phyloP scores from a whole-genome alignment of 2,888 invertebrate species.

The Drosophila siamana region DNA sequence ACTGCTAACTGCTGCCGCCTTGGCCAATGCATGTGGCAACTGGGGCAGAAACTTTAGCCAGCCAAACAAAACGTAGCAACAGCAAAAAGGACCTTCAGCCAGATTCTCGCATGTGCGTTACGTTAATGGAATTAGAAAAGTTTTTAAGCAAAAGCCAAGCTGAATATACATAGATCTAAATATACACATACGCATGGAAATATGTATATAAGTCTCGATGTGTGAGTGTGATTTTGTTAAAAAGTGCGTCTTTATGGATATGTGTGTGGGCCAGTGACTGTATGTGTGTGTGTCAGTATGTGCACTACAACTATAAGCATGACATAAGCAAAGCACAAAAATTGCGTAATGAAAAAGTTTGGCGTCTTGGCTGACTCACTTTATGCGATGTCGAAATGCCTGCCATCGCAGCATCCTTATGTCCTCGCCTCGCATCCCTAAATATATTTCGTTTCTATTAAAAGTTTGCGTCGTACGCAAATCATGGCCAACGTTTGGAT shows the following conservation, averaged over 20 bases:
- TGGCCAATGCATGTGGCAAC: constrained; percentile 62
- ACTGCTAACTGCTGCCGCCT: constrained; percentile 5
- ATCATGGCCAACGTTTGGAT: constrained; percentile 43
- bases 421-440: constrained; percentile 5
- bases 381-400: constrained; percentile 26
- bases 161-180: constrained; percentile 50
- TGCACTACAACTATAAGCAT: constrained; percentile 54
- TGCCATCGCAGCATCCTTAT: constrained; percentile 14
- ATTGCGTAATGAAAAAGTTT: constrained; percentile 79
- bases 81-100: constrained; percentile 35
- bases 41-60: constrained; percentile 49
- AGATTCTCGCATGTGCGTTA: constrained; percentile 74
- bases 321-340: constrained; percentile 64
- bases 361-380: constrained; percentile 47
- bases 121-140: constrained; percentile 84
- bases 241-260: constrained; percentile 39
- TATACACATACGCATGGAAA: constrained; percentile 11
- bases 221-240: constrained; percentile 64
- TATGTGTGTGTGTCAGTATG: constrained; percentile 34
- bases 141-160: constrained; percentile 73
- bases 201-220: constrained; percentile 1
- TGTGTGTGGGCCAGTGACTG: constrained; percentile 1
- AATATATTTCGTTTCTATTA: constrained; percentile 16
- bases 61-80: constrained; percentile 53
- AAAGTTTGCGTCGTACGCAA: constrained; percentile 56